Base-by-base conservation (phyloP, 2,888 invertebrate genomes). In the Xylota segnis region DNA sequence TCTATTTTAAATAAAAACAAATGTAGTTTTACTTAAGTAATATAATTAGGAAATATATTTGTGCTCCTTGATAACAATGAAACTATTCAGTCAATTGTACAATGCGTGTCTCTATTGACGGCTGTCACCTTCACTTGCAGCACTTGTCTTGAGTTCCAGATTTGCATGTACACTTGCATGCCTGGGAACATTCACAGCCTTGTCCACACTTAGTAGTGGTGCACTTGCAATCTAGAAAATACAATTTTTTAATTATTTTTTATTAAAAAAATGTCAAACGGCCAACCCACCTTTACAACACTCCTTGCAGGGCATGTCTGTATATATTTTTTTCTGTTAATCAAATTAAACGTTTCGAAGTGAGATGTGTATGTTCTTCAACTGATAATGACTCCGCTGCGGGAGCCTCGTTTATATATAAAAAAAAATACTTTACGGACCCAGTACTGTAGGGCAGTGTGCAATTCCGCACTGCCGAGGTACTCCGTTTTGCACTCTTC, bases 131-230 rank as follows among this genome's bases (percentile, higher is more conserved):
- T 72, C 23, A 79, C 50, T 79, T 79, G 59, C 84, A 84, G 14
- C 84, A 84, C 3, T 75, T 58, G 0, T 75, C 84, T 43, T 79
- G 61, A 0, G 65, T 18, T 40, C 47, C 71, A 16, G 7, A 16
- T n/a, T 84, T 84, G 65, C 84, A 84, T 7, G 84, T 43, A 45
- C 84, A 84, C 23, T 79, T 84, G 59, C 84, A 84, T 0, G 56
- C 23, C n/a, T 75, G 63, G 0, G 70, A 65, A n/a, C 84, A 84
- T 6, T 40, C 43, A 32, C 84, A 84, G 9, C 74, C 70, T 18
- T 79, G 50, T 23, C 84, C 75, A 23, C 84, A 84, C 18, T 76
- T 65, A 10, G 50, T 65, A 6, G 56, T 75, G 32, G 79, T 79
- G 40, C 84, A 84, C 7, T 79, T 84, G 61, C 84, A 84, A 50